phyloP scores from a whole-genome alignment of 2,888 invertebrate species.

The Amiota minor region DNA sequence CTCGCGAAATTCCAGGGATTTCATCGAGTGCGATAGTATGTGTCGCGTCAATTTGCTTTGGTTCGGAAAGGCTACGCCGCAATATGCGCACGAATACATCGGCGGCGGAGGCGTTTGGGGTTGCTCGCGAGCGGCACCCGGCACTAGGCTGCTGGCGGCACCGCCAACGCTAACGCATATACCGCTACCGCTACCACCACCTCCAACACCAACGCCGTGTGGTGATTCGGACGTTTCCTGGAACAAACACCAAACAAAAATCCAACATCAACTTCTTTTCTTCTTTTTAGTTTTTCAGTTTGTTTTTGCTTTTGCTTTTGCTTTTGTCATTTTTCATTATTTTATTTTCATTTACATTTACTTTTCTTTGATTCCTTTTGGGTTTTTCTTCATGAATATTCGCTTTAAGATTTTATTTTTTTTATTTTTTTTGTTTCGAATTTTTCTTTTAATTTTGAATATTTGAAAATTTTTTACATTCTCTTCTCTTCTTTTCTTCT shows the following conservation, averaged over 20 bases:
- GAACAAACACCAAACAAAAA: conserved; percentile 85
- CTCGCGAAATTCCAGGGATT: conserved; percentile 89
- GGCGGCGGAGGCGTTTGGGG: conserved; percentile 59
- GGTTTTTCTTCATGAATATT: conserved; percentile 35
- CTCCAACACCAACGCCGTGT: conserved; percentile 78
- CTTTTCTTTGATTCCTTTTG: conserved; percentile 76
- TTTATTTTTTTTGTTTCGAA: background rate
- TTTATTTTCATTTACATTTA: conserved; percentile 61
- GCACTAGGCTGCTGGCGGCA: conserved; percentile 50
- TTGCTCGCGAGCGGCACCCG: conserved; percentile 60
- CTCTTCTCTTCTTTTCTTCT: conserved; percentile 41
- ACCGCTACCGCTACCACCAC: conserved; percentile 60
- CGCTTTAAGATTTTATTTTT: conserved; percentile 20
- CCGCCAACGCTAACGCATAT: conserved; percentile 55
- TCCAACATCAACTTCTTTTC: conserved; percentile 90
- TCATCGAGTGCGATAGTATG: conserved; percentile 90
- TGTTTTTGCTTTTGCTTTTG: conserved; percentile 52
- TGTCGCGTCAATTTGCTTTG: conserved; percentile 93
- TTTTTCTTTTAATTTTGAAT: conserved; percentile 39
- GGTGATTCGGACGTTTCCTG: conserved; percentile 84
- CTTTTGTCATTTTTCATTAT: conserved; percentile 38
- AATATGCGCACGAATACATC: conserved; percentile 89
- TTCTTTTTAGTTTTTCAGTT: conserved; percentile 60
- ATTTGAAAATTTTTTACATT: conserved; percentile 61
- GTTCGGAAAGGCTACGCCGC: conserved; percentile 90